Evolutionary conservation across 2,797 vertebrate genomes (phyloP), one percentile per base, ranked within the genome.

Genomic region (Kryptopterus vitreolus): DNA sequence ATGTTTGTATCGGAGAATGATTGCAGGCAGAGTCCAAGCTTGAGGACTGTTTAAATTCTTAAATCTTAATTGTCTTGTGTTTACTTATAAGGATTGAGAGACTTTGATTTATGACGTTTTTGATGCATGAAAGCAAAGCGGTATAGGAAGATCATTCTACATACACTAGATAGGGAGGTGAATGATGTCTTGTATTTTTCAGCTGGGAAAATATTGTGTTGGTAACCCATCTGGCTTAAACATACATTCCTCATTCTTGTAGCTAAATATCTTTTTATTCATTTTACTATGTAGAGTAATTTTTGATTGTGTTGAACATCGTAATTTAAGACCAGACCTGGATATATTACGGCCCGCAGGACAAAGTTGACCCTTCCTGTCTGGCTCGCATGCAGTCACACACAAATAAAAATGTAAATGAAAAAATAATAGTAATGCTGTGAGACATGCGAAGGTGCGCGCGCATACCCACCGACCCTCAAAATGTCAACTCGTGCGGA

Each of bases 1-100:
- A 74, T 80, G 70, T 79, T 70, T 29, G 76, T 55, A 80, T 79
- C 71, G 65, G 81, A 50, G 29, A 20, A 79, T 75, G 80, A 80
- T 86, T 84, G 80, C 55, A 62, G 62, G 57, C 57, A 65, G 46
- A 65, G 76, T 65, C 62, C 68, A 24, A 66, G 63, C n/a, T 31
- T 24, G 52, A 35, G 73, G 80, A 46, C 69, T 78, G 58, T 71
- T 70, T 55, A 53, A 80, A 76, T 75, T 24, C n/a, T 53, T 59
- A 52, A 31, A 76, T 68, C 12, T 57, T 57, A 26, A 73, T n/a
- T 74, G 38, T 58, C 48, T 72, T 73, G 71, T 79, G 62, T 63
- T 83, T 46, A 55, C 46, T 63, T 77, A 20, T 57, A 6, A 35
- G 50, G 10, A 31, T 38, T 84, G 38, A 16, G 66, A 33, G 38